These are phyloP conservation scores for Bedellia somnulentella DNA, from an alignment of 2,888 invertebrate species.

Conservation along the genomic window DNA sequence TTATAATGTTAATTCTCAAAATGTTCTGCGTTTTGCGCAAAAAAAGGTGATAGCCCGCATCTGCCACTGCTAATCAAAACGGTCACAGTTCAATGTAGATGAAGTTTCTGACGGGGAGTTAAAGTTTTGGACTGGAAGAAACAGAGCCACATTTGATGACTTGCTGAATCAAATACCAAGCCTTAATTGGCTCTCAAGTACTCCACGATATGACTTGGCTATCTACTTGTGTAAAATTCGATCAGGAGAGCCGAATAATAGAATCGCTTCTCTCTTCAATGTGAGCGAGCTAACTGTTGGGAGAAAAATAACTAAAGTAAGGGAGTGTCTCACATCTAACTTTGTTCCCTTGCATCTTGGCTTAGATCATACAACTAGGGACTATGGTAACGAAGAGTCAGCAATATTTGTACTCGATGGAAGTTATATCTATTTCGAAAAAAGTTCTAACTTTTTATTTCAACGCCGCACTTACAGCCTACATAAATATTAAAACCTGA, in stretches of 20 bases:
- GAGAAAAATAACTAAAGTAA: constrained; percentile 1
- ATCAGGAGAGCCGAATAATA: constrained; percentile 6
- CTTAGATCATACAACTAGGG: constrained; percentile 2
- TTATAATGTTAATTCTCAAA: too few species aligned
- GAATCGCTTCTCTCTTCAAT: constrained; percentile 5
- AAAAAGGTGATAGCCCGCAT: too few species aligned
- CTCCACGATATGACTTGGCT: constrained; percentile 5
- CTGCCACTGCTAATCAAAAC: too few species aligned
- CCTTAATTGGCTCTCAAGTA: constrained; percentile 2
- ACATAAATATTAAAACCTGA: constrained; percentile 9
- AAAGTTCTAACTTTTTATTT: too few species aligned
- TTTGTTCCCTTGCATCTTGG: constrained; percentile 7
- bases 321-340: constrained; percentile 3
- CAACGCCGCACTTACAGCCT: constrained; percentile 9
- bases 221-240: constrained; percentile 9
- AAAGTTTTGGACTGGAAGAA: constrained; percentile 7
- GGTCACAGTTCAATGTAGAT: too few species aligned
- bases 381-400: constrained; percentile 3
- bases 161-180: constrained; percentile 6
- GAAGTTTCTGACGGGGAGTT: constrained; percentile 6
- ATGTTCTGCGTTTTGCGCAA: too few species aligned
- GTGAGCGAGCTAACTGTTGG: constrained; percentile 3
- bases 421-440: constrained; percentile 11
- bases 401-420: constrained; percentile 10
- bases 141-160: constrained; percentile 4